Evolutionary conservation across 2,113 vertebrate genomes (phyloP).

Genomic region (Xenopus laevis): DNA sequence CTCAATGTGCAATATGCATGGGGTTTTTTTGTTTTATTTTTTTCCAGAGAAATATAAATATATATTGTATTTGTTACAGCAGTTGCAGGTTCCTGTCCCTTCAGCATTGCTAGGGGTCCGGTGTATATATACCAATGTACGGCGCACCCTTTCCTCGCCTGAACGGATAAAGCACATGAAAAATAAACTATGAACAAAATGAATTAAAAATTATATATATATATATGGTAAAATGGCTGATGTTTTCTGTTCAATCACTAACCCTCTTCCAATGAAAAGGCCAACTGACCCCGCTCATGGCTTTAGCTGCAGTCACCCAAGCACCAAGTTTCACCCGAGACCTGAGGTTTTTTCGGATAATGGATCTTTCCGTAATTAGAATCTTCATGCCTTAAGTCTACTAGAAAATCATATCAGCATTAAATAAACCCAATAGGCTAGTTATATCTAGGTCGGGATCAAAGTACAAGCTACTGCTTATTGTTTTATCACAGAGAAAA

Average conservation of each 20-base stretch:
- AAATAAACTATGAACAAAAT: conserved; percentile 23
- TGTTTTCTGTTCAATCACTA: background rate
- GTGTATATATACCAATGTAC: conserved; percentile 4
- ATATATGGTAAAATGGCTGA: conserved; percentile 18
- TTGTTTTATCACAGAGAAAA: no score
- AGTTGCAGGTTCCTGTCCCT: conserved; percentile 13
- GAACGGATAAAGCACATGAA: conserved; percentile 27
- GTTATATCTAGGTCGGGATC: no score
- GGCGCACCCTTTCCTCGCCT: background rate
- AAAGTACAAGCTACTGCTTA: no score
- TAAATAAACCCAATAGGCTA: no score
- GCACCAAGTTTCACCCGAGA: no score
- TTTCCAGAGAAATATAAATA: conserved; percentile 49
- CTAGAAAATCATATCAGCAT: no score
- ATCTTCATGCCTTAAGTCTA: no score
- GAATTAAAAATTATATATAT: conserved; percentile 31
- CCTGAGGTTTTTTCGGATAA: no score
- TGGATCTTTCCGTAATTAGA: no score
- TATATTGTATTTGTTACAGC: conserved; percentile 53
- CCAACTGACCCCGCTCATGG: no score
- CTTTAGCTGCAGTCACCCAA: no score
- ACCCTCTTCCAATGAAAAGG: no score
- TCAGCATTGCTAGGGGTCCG: background rate
- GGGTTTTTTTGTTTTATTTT: conserved; percentile 35
- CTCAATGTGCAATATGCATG: conserved; percentile 53